These are phyloP conservation scores for Bombus breviceps DNA, from an alignment of 1,140 invertebrate genomes.

Conservation along the genomic window DNA sequence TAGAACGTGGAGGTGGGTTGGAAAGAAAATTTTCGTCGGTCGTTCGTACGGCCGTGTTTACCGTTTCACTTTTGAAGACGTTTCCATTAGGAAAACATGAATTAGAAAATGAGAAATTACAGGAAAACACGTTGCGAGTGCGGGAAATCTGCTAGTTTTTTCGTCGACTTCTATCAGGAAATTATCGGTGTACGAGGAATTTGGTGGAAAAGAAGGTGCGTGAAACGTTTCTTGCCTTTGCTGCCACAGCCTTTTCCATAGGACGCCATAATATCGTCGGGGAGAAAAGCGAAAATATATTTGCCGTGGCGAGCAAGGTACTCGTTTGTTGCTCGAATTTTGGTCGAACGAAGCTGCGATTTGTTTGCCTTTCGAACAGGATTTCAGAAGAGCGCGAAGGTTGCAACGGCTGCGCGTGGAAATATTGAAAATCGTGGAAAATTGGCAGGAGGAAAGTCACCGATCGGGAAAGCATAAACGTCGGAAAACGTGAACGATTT, in stretches of 20 bases:
- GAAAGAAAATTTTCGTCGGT: constrained; percentile 10
- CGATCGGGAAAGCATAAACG: constrained; percentile 38
- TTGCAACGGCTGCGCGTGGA: background rate
- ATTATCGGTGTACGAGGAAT: background rate
- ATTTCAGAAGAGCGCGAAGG: constrained; percentile 4
- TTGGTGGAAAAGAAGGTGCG: background rate
- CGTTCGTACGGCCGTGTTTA: background rate
- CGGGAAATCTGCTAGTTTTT: background rate
- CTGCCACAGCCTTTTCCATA: background rate
- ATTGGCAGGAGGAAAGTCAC: constrained; percentile 40
- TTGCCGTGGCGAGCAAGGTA: too few species aligned
- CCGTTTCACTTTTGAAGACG: constrained; percentile 8
- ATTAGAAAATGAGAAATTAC: background rate
- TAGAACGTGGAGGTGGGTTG: background rate
- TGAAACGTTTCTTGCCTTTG: too few species aligned
- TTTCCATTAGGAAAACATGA: constrained; percentile 30
- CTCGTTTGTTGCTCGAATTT: too few species aligned
- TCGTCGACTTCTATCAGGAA: background rate
- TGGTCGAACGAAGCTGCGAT: background rate
- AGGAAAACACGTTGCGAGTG: background rate
- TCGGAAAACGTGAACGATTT: constrained; percentile 46
- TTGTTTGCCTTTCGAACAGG: constrained; percentile 41
- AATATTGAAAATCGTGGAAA: constrained; percentile 51
- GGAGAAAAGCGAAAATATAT: background rate
- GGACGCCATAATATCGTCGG: background rate